Base-by-base conservation (phyloP, 2,113 vertebrate genomes). In the Electrona antarctica region DNA sequence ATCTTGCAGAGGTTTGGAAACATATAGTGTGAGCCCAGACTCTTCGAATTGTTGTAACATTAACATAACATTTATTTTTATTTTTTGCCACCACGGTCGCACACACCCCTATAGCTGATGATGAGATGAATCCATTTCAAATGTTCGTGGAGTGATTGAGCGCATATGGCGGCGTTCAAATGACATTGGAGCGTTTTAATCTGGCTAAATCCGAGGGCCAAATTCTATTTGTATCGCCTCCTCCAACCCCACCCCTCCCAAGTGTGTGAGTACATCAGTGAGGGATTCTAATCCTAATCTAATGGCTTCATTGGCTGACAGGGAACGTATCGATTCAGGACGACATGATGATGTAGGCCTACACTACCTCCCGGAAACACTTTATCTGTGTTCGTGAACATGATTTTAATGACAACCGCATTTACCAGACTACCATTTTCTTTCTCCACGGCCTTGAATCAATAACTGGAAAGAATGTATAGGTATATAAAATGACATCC, bases 161-260 rank as follows among this genome's bases (percentile, higher is more conserved):
- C 60, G 7, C 85, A 88, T 89, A 85, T 84, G 75, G 78, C 73
- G 78, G 66, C 33, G 68, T 88, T 93, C 73, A 85, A 87, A 86
- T 89, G 88, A 87, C 92, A 92, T 86, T 89, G 86, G 85, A 82
- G 83, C 81, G 57, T 85, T 89, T 89, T 93, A 91, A 92, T 89
- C 90, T 90, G 84, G 81, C 73, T 85, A 88, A 92, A 92, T 87
- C 89, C 79, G 45, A 67, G 73, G 74, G 85, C 85, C 85, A 89
- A 89, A 89, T 88, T 89, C 83, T 92, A 90, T 89, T 90, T 90
- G 80, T 86, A 90, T 82, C 85, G 81, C 81, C 85, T 80, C 83
- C 88, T 80, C 83, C 88, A 80, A 79, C 67, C 72, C 72, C n/a
- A 76, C 87, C 88, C 78, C 80, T 89, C 85, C 82, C 84, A 81